Evolutionary conservation across 2,888 invertebrate species (phyloP).

Genomic region (Pristionchus mayeri): DNA sequence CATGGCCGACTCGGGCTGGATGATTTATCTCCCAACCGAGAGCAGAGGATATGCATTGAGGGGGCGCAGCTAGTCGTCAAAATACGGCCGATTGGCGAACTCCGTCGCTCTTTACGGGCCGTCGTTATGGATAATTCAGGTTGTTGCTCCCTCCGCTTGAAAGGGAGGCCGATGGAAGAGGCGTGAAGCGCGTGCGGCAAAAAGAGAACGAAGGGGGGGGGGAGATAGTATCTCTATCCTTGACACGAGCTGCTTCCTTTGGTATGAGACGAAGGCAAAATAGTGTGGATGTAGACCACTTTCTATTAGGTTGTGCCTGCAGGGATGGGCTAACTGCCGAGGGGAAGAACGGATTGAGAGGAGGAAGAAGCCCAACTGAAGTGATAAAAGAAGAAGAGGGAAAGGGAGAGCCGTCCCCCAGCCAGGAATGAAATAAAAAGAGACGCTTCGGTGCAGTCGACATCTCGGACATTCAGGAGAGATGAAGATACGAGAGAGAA

Average conservation of each 20-base stretch:
- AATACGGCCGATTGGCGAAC: not conserved
- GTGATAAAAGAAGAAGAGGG: not conserved
- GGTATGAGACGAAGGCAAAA: no score
- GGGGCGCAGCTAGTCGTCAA: not conserved
- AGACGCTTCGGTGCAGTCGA: not conserved
- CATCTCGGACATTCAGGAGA: constrained; percentile 17
- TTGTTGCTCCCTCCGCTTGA: not conserved
- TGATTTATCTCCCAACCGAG: no score
- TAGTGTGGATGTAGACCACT: no score
- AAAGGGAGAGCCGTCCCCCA: not conserved
- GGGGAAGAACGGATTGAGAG: not conserved
- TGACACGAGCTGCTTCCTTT: not conserved
- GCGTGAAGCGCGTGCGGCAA: constrained; percentile 12
- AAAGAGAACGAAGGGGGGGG: constrained; percentile 17
- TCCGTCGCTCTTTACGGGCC: not conserved
- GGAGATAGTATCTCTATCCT: not conserved
- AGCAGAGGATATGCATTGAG: not conserved
- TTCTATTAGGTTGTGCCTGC: not conserved
- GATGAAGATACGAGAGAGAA: not conserved
- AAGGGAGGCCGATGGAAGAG: not conserved
- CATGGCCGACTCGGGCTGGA: no score
- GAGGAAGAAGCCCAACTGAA: not conserved
- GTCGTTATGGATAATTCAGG: constrained; percentile 32
- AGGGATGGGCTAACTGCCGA: not conserved
- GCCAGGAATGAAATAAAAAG: constrained; percentile 25